phyloP scores from a whole-genome alignment of 2,888 invertebrate genomes.

The Melanostoma scalare region DNA sequence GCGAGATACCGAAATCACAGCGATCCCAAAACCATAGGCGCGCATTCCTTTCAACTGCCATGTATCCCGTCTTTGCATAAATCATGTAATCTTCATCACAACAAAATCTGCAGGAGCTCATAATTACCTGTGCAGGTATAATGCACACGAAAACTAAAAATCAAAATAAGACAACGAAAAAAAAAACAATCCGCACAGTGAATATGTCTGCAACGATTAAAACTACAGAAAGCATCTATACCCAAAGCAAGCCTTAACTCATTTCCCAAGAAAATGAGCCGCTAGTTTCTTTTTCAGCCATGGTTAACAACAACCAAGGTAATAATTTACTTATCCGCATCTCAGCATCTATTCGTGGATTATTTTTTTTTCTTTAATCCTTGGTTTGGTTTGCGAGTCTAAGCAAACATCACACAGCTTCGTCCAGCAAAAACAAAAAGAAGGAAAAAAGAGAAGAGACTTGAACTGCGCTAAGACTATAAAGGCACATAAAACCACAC shows the following conservation, averaged over 20 bases:
- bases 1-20: slow-evolving; percentile 21
- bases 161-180: slow-evolving; percentile 18
- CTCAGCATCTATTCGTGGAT: slow-evolving; percentile 70
- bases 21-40: slow-evolving; percentile 39
- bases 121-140: slow-evolving; percentile 80
- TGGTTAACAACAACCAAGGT: slow-evolving; percentile 67
- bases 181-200: slow-evolving; percentile 43
- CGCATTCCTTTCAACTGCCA: slow-evolving; percentile 31
- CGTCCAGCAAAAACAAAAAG: not conserved
- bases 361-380: slow-evolving; percentile 35
- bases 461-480: slow-evolving; percentile 19
- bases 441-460: slow-evolving; percentile 32
- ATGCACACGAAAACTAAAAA: slow-evolving; percentile 57
- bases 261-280: slow-evolving; percentile 72
- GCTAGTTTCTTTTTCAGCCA: slow-evolving; percentile 61
- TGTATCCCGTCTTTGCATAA: slow-evolving; percentile 78
- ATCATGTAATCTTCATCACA: slow-evolving; percentile 82
- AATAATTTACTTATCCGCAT: slow-evolving; percentile 73
- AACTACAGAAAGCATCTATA: slow-evolving; percentile 54
- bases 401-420: slow-evolving; percentile 38
- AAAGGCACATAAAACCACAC: slow-evolving; percentile 38
- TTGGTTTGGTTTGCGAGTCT: slow-evolving; percentile 33
- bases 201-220: slow-evolving; percentile 63
- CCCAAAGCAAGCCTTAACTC: slow-evolving; percentile 31
- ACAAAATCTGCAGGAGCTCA: slow-evolving; percentile 82